These are phyloP conservation scores for Drosophila micromelanica DNA, from an alignment of 1,140 invertebrate genomes.

Conservation along the genomic window DNA sequence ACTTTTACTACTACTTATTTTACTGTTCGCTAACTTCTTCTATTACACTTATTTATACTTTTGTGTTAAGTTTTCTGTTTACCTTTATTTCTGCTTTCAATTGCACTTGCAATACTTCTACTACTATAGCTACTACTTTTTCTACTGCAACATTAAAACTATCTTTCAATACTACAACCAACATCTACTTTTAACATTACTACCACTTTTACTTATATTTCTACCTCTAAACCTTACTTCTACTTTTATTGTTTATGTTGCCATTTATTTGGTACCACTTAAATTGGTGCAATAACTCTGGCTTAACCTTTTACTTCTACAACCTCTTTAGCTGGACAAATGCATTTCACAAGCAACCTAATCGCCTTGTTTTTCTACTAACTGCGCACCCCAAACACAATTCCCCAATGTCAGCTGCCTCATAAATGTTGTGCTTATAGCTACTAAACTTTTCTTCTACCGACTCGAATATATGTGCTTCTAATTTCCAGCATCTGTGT, in stretches of 20 bases:
- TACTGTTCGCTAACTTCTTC: neutral
- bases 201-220: neutral
- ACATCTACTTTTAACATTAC: neutral
- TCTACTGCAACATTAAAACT: too few relatives aligned
- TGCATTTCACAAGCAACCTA: too few relatives aligned
- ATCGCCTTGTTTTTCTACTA: neutral
- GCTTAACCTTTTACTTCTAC: too few relatives aligned
- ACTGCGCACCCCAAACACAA: neutral
- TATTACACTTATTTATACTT: neutral
- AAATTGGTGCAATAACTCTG: too few relatives aligned
- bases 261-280: too few relatives aligned
- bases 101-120: neutral
- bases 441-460: slow-evolving; percentile 1
- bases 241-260: too few relatives aligned
- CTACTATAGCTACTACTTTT: neutral
- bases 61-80: too few relatives aligned
- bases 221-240: neutral
- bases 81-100: neutral
- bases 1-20: neutral
- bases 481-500: slow-evolving; percentile 41
- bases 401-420: neutral
- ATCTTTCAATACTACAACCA: slow-evolving; percentile 1
- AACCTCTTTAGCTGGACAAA: too few relatives aligned
- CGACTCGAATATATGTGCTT: slow-evolving; percentile 5
- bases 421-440: neutral